These are phyloP conservation scores for Drosophila neonasuta DNA, from an alignment of 2,888 invertebrate species.

Conservation along the genomic window DNA sequence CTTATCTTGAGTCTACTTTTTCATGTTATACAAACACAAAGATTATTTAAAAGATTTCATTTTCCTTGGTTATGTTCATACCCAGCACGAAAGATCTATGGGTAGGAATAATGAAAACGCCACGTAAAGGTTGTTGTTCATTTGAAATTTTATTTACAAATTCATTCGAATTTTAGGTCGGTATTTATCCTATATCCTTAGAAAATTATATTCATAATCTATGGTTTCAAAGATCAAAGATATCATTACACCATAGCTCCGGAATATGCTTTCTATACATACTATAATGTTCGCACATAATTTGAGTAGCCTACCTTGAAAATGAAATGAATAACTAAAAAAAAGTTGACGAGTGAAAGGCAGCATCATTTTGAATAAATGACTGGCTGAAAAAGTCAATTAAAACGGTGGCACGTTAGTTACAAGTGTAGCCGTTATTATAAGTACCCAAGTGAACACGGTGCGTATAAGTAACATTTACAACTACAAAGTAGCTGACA, in stretches of 20 bases:
- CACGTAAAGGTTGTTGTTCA: no score
- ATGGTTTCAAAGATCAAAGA: background rate
- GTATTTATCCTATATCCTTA: background rate
- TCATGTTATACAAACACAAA: slow-evolving; percentile 3
- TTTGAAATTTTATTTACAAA: no score
- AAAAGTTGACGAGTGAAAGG: slow-evolving; percentile 8
- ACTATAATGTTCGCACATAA: background rate
- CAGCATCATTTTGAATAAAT: slow-evolving; percentile 2
- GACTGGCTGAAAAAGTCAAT: slow-evolving; percentile 47
- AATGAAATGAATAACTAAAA: background rate
- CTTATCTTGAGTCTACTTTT: slow-evolving; percentile 45
- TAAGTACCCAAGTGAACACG: slow-evolving; percentile 40
- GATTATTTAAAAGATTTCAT: slow-evolving; percentile 1
- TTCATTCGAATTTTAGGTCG: no score
- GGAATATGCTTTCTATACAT: no score
- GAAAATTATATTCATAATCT: background rate
- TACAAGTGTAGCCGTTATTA: slow-evolving; percentile 49
- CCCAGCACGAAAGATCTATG: background rate
- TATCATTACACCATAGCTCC: no score
- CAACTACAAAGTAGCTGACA: slow-evolving; percentile 20
- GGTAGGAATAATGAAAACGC: no score
- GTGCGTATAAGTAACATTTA: slow-evolving; percentile 55
- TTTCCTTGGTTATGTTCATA: background rate
- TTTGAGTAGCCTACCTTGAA: slow-evolving; percentile 6
- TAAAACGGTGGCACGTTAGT: slow-evolving; percentile 41